Evolutionary conservation across 37 sponge, comb jelly and placozoan species (phyloP), one percentile per base, ranked within the genome.

Genomic region (Halisarca cf. caerulea): DNA sequence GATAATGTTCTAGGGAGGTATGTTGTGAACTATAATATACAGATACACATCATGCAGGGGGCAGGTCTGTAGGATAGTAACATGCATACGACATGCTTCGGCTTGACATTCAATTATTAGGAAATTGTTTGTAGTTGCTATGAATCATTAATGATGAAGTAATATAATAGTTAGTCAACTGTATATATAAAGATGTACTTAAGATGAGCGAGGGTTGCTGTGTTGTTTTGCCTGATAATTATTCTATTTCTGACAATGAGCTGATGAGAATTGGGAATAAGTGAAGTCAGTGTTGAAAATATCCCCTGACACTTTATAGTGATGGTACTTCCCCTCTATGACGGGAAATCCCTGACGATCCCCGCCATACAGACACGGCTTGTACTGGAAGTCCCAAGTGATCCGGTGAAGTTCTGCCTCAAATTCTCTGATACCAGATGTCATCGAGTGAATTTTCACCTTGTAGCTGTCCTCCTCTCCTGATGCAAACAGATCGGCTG

Each of bases 261-360:
- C 21, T 35, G 41, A 38, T 7, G 73, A 71, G 39, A 71, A 71
- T 30, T 71, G 73, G 39, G 73, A 71, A 18, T 37, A 71, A 3
- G 23, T 36, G 40, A 38, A 71, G 28, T 71, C 73, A 5, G 41
- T 71, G 73, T 37, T 36, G 28, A 71, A 71, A 38, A 71, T 21
- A 38, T 71, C 73, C 18, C 21, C 30, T 27, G 25, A 23, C 38
- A 71, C 40, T 37, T 30, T 71, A 18, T 71, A 71, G 3, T 71
- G 20, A 9, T 71, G 11, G 73, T 32, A 32, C 8, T 32, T 37
- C 7, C 73, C 73, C 41, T 71, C 73, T 6, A 71, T 14, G 18
- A 71, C 73, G 41, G 73, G 73, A 18, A 38, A 71, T 38, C 73
- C 73, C 41, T 71, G 73, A 32, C 73, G 40, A 32, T 71, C 30